Evolutionary conservation across 2,113 vertebrate genomes (phyloP).

Genomic region (Clinocottus analis): DNA sequence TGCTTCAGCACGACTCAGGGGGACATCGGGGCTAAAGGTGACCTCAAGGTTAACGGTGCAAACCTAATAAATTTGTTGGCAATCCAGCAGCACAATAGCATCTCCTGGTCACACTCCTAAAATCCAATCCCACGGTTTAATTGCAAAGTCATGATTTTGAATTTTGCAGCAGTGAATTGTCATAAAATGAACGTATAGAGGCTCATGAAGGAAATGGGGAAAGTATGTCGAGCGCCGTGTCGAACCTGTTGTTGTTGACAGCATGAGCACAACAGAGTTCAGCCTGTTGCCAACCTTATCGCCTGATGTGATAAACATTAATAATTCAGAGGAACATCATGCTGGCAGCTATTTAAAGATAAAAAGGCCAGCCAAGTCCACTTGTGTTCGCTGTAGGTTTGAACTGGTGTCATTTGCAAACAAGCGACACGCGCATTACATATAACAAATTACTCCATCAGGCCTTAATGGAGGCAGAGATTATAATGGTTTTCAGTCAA

Average conservation of each 20-base stretch:
- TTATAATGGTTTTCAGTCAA: not conserved
- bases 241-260: constrained; percentile 22
- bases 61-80: constrained; percentile 54
- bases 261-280: not conserved
- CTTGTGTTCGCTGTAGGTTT: constrained; percentile 25
- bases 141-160: constrained; percentile 20
- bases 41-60: constrained; percentile 73
- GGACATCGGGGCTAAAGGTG: constrained; percentile 60
- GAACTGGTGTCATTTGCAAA: constrained; percentile 15
- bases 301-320: constrained; percentile 59
- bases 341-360: constrained; percentile 53
- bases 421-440: not conserved
- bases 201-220: constrained; percentile 1
- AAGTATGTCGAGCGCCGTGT: not conserved
- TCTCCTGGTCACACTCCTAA: constrained; percentile 10
- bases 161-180: not conserved
- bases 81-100: constrained; percentile 40
- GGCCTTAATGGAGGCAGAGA: not conserved
- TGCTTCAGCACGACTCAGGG: constrained; percentile 66
- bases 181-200: not conserved
- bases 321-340: constrained; percentile 67
- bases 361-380: constrained; percentile 6
- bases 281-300: constrained; percentile 45
- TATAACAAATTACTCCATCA: not conserved
- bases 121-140: constrained; percentile 30